Base-by-base conservation (phyloP, 1,140 invertebrate genomes). In the Drosophila biarmipes region DNA sequence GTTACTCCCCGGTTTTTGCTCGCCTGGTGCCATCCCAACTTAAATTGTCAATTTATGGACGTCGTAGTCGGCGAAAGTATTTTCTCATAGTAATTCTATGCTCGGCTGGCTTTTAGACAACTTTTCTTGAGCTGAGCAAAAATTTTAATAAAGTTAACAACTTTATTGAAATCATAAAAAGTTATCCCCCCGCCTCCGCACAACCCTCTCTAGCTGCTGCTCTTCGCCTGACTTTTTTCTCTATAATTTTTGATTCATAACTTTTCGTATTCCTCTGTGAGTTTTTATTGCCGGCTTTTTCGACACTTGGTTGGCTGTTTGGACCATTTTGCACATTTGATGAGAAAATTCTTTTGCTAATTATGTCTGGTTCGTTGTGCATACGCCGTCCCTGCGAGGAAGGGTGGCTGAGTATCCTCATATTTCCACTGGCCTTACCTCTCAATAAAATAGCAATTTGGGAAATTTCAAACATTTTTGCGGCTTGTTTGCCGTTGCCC, bases 101-200 rank as follows among this genome's bases (percentile, higher is more conserved):
- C 82, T 87, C 79, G 81, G 80, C 82, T 86, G 81, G 61, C 84
- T 82, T 67, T 87, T 75, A 73, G 69, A 67, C 75, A 89, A 87
- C 82, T 87, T 87, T 87, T 78, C 86, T 75, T 68, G 35, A 75
- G 73, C 80, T 64, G 78, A 80, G 82, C 74, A 78, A 76, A 86
- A 78, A 89, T 87, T 87, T 89, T 87, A 87, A 87, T 87, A 87
- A 87, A 87, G 82, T 87, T 87, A 87, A 87, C 79, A 87, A 87
- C 75, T 87, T 87, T 89, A 87, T 87, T 86, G 82, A 82, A 86
- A 86, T 87, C 75, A 78, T 89, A 81, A 86, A 87, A 82, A 89
- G 77, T 59, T 42, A 62, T 46, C n/a, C 43, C 21, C 31, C 35
- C n/a, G 8, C 15, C 15, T 46, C n/a, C 43, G 15, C 31, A 29